Evolutionary conservation across 1,140 invertebrate species (phyloP).

Genomic region (Odontomachus brunneus): DNA sequence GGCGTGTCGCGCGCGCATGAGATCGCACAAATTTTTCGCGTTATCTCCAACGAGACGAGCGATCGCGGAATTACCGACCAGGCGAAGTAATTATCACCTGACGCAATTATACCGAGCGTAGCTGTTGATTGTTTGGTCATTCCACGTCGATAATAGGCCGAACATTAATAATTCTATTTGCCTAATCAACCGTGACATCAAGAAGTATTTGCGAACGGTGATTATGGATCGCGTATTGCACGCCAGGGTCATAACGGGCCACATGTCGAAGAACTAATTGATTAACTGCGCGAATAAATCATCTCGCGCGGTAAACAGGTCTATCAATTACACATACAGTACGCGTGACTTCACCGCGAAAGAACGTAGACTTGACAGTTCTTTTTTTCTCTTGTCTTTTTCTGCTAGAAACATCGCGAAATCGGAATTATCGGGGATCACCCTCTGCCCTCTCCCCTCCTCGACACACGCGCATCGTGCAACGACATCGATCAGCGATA

Average conservation of each 20-base stretch:
- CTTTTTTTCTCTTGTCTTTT: neutral
- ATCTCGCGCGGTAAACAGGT: conserved; percentile 30
- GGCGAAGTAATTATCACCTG: conserved; percentile 37
- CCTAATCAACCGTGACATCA: conserved; percentile 62
- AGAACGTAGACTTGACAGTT: neutral
- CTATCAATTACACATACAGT: conserved; percentile 27
- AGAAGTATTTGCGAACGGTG: conserved; percentile 32
- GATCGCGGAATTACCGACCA: conserved; percentile 32
- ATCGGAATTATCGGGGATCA: too few species aligned
- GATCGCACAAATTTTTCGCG: conserved; percentile 1
- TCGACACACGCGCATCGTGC: too few species aligned
- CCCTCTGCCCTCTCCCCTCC: too few species aligned
- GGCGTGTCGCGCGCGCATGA: neutral
- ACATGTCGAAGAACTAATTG: conserved; percentile 39
- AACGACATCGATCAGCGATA: neutral
- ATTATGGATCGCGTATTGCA: conserved; percentile 54
- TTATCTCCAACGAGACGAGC: conserved; percentile 19
- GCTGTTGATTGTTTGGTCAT: conserved; percentile 59
- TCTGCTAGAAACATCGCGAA: neutral
- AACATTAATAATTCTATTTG: conserved; percentile 68
- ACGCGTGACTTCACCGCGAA: neutral
- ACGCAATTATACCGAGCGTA: conserved; percentile 45
- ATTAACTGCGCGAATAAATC: conserved; percentile 55
- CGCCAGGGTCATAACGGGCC: conserved; percentile 35
- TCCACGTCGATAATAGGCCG: conserved; percentile 55